These are phyloP conservation scores for Genyomyrus donnyi DNA, from an alignment of 2,113 vertebrate genomes.

Conservation along the genomic window DNA sequence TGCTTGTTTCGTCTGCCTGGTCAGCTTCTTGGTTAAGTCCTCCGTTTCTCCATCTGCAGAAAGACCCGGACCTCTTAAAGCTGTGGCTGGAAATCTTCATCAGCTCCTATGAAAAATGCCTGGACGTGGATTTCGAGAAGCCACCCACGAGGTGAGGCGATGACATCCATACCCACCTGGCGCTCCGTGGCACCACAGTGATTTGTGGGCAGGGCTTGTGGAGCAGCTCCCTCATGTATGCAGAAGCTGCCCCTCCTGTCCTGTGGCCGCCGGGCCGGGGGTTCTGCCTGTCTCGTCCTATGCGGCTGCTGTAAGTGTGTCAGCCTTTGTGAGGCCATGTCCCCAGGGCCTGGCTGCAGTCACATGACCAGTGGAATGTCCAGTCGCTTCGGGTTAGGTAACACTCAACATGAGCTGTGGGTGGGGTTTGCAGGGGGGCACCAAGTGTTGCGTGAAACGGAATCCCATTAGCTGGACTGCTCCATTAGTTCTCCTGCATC, in stretches of 20 bases:
- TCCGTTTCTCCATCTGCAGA: conserved; percentile 57
- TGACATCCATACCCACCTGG: neutral
- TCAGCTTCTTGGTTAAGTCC: neutral
- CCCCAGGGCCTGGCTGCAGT: conserved; percentile 20
- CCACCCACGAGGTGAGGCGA: conserved; percentile 77
- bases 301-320: neutral
- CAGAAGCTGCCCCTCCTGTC: neutral
- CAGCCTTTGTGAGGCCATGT: conserved; percentile 1
- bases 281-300: neutral
- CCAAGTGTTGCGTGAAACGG: neutral
- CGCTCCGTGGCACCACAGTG: neutral
- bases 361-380: conserved; percentile 32
- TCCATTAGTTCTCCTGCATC: neutral
- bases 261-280: too few species aligned
- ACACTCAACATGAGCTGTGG: neutral
- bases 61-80: conserved; percentile 93
- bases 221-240: neutral
- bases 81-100: conserved; percentile 96
- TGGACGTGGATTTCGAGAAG: conserved; percentile 96
- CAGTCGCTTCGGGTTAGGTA: conserved; percentile 32
- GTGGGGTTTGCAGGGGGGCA: neutral
- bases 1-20: neutral
- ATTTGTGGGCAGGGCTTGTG: neutral
- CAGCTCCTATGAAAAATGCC: conserved; percentile 84
- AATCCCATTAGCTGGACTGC: conserved; percentile 23